phyloP scores from a whole-genome alignment of 2,888 invertebrate genomes.

The Monochamus alternatus region DNA sequence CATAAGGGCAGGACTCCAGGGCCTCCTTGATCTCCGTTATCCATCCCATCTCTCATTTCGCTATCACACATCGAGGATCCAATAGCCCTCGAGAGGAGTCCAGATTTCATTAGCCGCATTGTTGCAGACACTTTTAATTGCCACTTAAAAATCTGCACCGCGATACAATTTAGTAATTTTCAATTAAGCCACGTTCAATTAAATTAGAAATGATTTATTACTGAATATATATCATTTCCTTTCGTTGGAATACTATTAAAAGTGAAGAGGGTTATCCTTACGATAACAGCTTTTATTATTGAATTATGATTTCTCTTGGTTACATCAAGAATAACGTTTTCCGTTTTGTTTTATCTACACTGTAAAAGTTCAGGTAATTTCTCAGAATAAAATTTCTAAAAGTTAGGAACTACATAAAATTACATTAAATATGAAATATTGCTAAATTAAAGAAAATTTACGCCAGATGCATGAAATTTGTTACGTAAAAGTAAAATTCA shows the following conservation, averaged over 20 bases:
- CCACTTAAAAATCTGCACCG: constrained; percentile 57
- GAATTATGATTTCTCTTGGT: constrained; percentile 11
- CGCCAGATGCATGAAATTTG: too few relatives aligned
- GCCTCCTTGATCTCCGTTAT: constrained; percentile 63
- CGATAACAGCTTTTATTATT: constrained; percentile 8
- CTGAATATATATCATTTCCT: constrained; percentile 35
- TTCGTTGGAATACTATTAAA: constrained; percentile 37
- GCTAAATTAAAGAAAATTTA: too few relatives aligned
- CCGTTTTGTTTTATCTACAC: too few relatives aligned
- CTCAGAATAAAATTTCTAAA: too few relatives aligned
- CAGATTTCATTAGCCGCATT: constrained; percentile 59
- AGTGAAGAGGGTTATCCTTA: constrained; percentile 24
- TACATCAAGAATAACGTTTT: neutral
- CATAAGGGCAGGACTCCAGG: constrained; percentile 59
- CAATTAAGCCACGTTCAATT: constrained; percentile 41
- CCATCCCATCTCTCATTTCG: constrained; percentile 63
- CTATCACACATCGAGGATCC: constrained; percentile 58
- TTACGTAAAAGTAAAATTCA: too few relatives aligned
- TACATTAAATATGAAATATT: too few relatives aligned
- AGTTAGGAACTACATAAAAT: too few relatives aligned
- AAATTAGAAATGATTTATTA: constrained; percentile 36
- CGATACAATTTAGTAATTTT: constrained; percentile 42
- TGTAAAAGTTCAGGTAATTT: too few relatives aligned
- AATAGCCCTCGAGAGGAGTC: constrained; percentile 55
- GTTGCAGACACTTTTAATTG: constrained; percentile 59